Base-by-base conservation (phyloP, 2,797 vertebrate genomes). In the Leptoclinus maculatus region DNA sequence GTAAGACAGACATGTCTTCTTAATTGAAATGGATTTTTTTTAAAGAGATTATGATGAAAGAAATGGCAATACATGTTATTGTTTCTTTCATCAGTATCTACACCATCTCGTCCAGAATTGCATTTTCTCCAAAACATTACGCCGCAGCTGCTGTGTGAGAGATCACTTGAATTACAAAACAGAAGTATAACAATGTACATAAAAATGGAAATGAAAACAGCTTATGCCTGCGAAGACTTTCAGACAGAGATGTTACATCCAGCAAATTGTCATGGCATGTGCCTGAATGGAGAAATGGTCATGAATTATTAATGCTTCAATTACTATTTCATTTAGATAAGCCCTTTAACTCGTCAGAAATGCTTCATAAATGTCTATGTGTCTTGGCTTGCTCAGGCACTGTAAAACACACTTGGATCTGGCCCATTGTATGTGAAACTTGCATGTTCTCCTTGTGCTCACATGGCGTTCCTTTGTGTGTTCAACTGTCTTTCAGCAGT, bases 271-370 rank as follows among this genome's bases (percentile, higher is more conserved):
- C 45, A 14, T 53, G 19, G 39, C 73, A 78, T 65, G 43, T 60
- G 66, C 32, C 74, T 74, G 63, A 80, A 74, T 74, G 60, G 65
- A 78, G 70, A 70, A 76, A 80, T 73, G 47, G 79, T 70, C 60
- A 77, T 87, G 58, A 83, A 87, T 82, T 79, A 88, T 80, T 80
- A 88, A 87, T 77, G 45, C 17, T 84, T 78, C 58, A 79, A 74
- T 80, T 74, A 80, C 63, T 77, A 54, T 74, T 71, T 81, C 41
- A 74, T 80, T 86, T 74, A 63, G 76, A 80, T 78, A 82, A 80
- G 63, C 53, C 47, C 56, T 73, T 82, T 67, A 80, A 77, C 36
- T 69, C 21, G 13, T 72, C 71, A 27, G 43, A 71, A 74, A 72
- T 66, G 66, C 57, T 72, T 78, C 64, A 63, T 5, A 66, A 68